A percentile compares a stretch with the other conserved stretches of the same genome.
Conservation (phyloP, 2,888 invertebrate genomes). For the Euspilapteryx auroguttella region DNA sequence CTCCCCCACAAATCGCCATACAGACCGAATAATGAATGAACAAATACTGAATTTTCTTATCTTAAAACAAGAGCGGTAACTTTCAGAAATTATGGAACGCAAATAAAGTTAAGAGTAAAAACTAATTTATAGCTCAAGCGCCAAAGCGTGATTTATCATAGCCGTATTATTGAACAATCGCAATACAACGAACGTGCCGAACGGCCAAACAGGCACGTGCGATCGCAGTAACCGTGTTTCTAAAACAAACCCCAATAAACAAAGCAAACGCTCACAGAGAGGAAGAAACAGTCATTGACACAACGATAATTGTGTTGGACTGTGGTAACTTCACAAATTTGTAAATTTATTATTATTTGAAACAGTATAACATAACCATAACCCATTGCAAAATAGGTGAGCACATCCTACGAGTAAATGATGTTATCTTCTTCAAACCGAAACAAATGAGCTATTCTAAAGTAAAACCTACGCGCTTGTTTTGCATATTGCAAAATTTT, state of each 20-base stretch:
- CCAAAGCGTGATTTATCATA: conserved; percentile 11
- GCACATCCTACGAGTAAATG: conserved; percentile 11
- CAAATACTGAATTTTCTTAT: no score
- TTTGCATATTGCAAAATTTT: no score
- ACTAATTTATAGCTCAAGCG: no score
- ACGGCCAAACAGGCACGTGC: conserved; percentile 49
- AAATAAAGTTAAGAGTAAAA: no score
- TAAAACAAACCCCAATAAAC: conserved; percentile 38
- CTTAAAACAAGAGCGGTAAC: no score
- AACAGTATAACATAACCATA: no score
- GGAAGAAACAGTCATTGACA: background rate
- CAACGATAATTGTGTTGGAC: background rate
- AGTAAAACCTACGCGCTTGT: background rate
- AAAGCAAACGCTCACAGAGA: conserved; percentile 17
- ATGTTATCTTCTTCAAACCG: conserved; percentile 2
- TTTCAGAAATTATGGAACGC: no score
- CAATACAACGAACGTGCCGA: conserved; percentile 21
- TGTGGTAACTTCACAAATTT: no score
- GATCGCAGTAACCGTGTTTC: conserved; percentile 34
- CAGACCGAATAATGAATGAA: no score
- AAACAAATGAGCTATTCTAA: background rate
- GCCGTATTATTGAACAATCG: conserved; percentile 13
- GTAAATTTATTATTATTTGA: background rate
- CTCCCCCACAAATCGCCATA: no score
- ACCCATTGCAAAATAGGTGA: conserved; percentile 4